Percentiles rank a stretch among this genome's conserved stretches.
phyloP scores from a whole-genome alignment of 2,797 vertebrate species.

The Chelonia mydas region DNA sequence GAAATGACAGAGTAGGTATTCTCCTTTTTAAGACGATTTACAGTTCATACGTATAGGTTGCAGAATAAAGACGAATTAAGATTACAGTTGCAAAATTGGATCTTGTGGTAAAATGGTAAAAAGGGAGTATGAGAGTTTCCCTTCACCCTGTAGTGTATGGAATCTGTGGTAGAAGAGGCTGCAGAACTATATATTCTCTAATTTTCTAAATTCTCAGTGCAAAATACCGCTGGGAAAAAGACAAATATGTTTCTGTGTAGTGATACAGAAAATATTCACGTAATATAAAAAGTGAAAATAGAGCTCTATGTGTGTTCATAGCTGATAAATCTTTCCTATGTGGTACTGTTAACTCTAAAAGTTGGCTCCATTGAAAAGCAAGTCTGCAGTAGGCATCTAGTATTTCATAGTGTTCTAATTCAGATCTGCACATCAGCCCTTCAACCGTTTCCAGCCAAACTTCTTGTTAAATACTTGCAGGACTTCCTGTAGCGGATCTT shows the following conservation, averaged over 20 bases:
- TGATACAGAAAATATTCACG: neutral
- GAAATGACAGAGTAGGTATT: neutral
- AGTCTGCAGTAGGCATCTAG: fast-evolving
- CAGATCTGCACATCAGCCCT: fast-evolving
- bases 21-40: neutral
- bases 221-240: neutral
- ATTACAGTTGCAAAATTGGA: neutral
- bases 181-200: neutral
- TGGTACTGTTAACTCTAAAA: neutral
- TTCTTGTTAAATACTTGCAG: constrained; percentile 69
- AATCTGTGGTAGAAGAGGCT: neutral
- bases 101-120: neutral
- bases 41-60: neutral
- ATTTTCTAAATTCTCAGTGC: neutral
- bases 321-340: neutral
- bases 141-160: neutral
- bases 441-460: constrained; percentile 45
- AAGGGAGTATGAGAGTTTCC: neutral
- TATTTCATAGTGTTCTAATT: neutral
- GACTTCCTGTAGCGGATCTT: constrained; percentile 73
- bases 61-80: neutral
- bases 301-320: neutral
- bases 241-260: neutral
- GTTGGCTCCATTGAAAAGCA: neutral
- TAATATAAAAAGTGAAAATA: neutral